These are phyloP conservation scores for Enteromius treurensis DNA, from an alignment of 2,797 vertebrate genomes.

Conservation along the genomic window DNA sequence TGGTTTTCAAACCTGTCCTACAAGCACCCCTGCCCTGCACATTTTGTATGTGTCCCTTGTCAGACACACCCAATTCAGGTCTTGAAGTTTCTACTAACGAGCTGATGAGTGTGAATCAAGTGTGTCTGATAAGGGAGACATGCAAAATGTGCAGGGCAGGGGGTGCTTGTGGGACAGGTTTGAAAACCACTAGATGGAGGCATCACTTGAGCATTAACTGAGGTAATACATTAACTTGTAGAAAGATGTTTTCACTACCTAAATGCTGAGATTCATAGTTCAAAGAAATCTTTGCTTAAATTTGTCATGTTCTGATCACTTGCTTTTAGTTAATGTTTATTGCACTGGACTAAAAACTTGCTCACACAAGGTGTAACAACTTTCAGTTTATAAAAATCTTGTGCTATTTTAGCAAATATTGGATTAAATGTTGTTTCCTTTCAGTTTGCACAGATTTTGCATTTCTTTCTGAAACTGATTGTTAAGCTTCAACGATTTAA, in stretches of 20 bases:
- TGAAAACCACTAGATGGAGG: constrained; percentile 4
- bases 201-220: neutral
- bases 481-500: neutral
- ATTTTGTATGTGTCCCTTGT: too few species aligned
- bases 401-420: neutral
- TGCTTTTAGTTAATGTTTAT: neutral
- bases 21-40: too few species aligned
- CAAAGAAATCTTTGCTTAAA: neutral
- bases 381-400: neutral
- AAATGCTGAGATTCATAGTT: neutral
- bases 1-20: too few species aligned
- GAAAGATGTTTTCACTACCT: neutral
- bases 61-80: too few species aligned
- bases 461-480: neutral
- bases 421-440: neutral
- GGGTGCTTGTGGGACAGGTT: too few species aligned
- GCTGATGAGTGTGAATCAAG: too few species aligned
- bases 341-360: neutral
- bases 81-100: too few species aligned
- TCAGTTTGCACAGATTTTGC: neutral
- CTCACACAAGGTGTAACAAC: neutral
- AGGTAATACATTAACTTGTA: neutral
- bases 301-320: neutral
- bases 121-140: too few species aligned
- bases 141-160: too few species aligned